Base-by-base conservation (phyloP, 30 jellyfish, hydroid and myxozoan genomes). In the Pseudorhiza aurosa region DNA sequence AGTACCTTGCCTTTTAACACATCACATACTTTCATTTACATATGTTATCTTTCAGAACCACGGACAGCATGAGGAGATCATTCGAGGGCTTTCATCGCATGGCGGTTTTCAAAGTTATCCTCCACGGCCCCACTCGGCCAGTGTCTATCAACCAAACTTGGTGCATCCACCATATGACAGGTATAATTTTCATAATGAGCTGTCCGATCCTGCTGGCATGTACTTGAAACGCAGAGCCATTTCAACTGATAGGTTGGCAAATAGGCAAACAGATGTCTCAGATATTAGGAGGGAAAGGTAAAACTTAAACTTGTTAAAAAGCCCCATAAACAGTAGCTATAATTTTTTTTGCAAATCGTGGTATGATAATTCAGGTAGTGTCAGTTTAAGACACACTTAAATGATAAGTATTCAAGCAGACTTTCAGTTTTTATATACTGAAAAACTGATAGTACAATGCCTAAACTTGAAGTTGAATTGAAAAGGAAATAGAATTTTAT, bases 241-340 rank as follows among this genome's bases (percentile, higher is more conserved):
- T 17, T 74, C 87, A 15, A 35, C 59, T 51, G 87, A 74, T 56
- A 49, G 75, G 49, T 51, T 74, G 67, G 25, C 75, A 40, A 33
- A 55, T 56, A 37, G 65, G 36, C 55, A 65, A 36, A 24, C 72
- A 33, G 68, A 68, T 40, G 43, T 25, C 51, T 39, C 77, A 51
- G 76, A 74, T 33, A 58, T 56, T n/a, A 35, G 76, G 63, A 74
- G 75, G 73, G 87, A 59, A 50, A 74, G 87, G 87, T 74, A 74
- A 74, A 31, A 2, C 47, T 51, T 74, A 32, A 74, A 49, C 1
- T 55, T 35, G 11, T 69, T 17, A 40, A 47, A 47, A n/a, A n/a
- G n/a, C n/a, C n/a, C n/a, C n/a, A n/a, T n/a, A n/a, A n/a, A n/a
- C n/a, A n/a, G n/a, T n/a, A n/a, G n/a, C n/a, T n/a, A n/a, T n/a